Conservation (phyloP, 2,113 vertebrate genomes). For the Onychostruthus taczanowskii region DNA sequence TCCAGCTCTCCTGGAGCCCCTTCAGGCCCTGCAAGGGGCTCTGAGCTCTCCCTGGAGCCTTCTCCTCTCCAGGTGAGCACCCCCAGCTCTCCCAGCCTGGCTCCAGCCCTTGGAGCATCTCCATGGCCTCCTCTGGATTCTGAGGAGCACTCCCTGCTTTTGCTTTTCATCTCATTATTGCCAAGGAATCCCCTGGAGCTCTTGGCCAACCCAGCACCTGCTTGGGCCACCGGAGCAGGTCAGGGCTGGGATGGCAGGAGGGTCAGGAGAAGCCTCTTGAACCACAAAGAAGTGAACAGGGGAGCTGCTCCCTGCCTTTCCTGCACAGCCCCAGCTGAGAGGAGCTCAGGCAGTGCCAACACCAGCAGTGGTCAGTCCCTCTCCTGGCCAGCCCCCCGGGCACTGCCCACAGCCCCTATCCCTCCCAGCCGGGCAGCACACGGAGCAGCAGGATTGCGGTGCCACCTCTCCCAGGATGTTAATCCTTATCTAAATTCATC, state of each 20-base stretch:
- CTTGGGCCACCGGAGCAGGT: not conserved
- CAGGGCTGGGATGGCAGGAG: not conserved
- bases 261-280: not conserved
- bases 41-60: not conserved
- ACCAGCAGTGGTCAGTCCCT: not conserved
- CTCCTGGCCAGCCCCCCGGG: not conserved
- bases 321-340: not conserved
- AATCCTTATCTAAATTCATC: constrained; percentile 86
- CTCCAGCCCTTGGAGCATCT: not conserved
- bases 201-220: not conserved
- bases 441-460: not conserved
- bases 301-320: not conserved
- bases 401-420: not conserved
- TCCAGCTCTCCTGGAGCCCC: not conserved
- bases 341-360: not conserved
- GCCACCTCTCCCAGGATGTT: constrained; percentile 26
- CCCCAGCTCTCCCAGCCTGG: not conserved
- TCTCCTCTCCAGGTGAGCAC: not conserved
- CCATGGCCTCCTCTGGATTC: accelerated
- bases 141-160: not conserved
- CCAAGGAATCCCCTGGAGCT: accelerated
- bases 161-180: not conserved
- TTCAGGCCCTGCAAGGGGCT: not conserved
- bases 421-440: accelerated
- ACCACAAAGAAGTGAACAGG: not conserved